Evolutionary conservation across 2,888 invertebrate genomes (phyloP), one percentile per base, ranked within the genome.

Genomic region (Chymomyza caudatula): DNA sequence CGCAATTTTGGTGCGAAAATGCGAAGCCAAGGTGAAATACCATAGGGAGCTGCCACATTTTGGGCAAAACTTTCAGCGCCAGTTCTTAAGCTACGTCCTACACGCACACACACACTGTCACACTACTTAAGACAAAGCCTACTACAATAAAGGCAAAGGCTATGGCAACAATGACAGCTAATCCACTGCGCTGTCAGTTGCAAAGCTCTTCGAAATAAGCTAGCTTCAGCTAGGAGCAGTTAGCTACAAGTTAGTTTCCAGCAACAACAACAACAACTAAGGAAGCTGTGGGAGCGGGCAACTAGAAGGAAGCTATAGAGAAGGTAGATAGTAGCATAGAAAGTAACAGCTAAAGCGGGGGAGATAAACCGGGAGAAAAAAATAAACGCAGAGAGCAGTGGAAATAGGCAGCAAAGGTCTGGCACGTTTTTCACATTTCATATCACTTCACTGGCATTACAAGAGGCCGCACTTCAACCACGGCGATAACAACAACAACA

Each of bases 351-450:
- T 1, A 29, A 17, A 54, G 5, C 29, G 11, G 29, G 4, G 8
- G 2, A 17, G n/a, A 17, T 13, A 54, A 1, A 29, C 15, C 8
- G 2, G 25, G 17, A 3, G 13, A 20, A 3, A 43, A 43, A n/a
- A 55, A 17, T 6, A 37, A 55, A n/a, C 1, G 13, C 3, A 42
- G 4, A 37, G 19, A 42, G 2, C 4, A 57, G 37, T n/a, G 22
- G 56, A 37, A 22, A 63, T 62, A 43, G 57, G 23, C 11, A 56
- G 64, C 43, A 57, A 69, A 65, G 66, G 68, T 70, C 68, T 60
- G 61, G 71, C 82, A 82, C 82, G 84, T 37, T 82, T 85, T 80
- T 65, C 76, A 69, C 86, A 81, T 84, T 84, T 76, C 70, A 73
- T 69, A 73, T 74, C 65, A 68, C 65, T 54, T 61, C 58, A 51